Evolutionary conservation across 2,888 invertebrate species (phyloP), one percentile per base, ranked within the genome.

Genomic region (Bursaphelenchus okinawaensis): DNA sequence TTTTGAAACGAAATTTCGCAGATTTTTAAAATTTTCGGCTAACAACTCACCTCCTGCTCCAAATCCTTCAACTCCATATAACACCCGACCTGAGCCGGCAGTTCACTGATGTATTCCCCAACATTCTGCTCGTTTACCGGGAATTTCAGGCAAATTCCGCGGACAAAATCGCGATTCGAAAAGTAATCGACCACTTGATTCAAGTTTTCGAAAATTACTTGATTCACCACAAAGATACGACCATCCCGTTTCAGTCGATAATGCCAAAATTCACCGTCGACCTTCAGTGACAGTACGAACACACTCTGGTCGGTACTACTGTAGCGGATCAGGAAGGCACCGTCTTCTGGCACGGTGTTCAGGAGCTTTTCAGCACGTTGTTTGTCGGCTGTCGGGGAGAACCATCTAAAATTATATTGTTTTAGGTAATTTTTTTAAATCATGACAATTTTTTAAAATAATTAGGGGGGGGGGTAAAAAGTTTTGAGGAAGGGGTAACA

Each of bases 191-290:
- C 91, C 68, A 98, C 86, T 78, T 94, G 93, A 0, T 93, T 90
- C n/a, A 98, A 86, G 80, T 91, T 93, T 85, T 96, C 96, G 85
- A 96, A 98, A 90, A 0, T 89, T 89, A 29, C 95, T 93, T 82
- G 78, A 61, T 79, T 79, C 9, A 82, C 80, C 22, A 82, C 76
- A 61, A 83, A 82, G 22, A 82, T 78, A 8, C 82, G 71, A 2
- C 82, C 82, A 52, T 82, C 82, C 58, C 91, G 87, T 84, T 91
- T 91, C 68, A 98, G 91, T 58, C 93, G 88, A 84, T 95, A 98
- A 83, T 98, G 96, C 84, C 96, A 96, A 71, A 95, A 93, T 84
- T 92, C 91, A 61, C 89, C 90, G 77, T 92, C 92, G 2, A 91
- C 90, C 81, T 93, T 92, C 9, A 66, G 52, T 52, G 72, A 72